phyloP scores from a whole-genome alignment of 2,113 vertebrate species.

The Melanerpes aurifrons region DNA sequence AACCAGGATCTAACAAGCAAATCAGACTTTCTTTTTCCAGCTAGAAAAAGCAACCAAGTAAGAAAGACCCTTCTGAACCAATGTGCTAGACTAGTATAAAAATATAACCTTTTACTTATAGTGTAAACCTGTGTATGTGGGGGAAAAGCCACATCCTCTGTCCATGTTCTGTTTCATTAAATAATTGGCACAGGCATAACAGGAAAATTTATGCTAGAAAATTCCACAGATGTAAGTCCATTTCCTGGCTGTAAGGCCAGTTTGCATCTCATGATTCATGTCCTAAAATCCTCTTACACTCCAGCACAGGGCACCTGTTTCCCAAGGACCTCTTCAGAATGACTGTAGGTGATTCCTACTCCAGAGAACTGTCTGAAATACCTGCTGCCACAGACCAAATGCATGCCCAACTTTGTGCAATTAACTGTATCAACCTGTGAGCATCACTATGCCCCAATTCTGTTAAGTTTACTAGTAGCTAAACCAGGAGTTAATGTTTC shows the following conservation, averaged over 20 bases:
- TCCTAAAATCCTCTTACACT: not conserved
- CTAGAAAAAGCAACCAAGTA: not conserved
- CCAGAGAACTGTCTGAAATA: not conserved
- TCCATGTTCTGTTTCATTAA: not conserved
- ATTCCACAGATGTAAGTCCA: not conserved
- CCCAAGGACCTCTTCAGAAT: not conserved
- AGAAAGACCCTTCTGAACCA: not conserved
- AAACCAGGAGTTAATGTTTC: not conserved
- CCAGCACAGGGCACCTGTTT: not conserved
- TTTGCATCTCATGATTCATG: not conserved
- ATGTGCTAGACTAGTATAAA: not conserved
- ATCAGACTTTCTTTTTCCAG: not conserved
- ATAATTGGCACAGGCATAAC: not conserved
- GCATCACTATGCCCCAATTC: not conserved
- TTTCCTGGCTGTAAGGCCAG: not conserved
- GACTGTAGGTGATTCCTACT: accelerated
- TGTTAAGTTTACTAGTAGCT: not conserved
- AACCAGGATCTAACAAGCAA: not conserved
- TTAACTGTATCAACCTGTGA: not conserved
- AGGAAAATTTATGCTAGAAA: not conserved
- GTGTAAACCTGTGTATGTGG: not conserved
- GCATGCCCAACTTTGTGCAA: accelerated
- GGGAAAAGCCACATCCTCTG: not conserved
- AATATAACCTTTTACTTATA: not conserved
- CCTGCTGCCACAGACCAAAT: not conserved